Conservation (phyloP, 1,140 invertebrate genomes). For the Metaphire vulgaris region DNA sequence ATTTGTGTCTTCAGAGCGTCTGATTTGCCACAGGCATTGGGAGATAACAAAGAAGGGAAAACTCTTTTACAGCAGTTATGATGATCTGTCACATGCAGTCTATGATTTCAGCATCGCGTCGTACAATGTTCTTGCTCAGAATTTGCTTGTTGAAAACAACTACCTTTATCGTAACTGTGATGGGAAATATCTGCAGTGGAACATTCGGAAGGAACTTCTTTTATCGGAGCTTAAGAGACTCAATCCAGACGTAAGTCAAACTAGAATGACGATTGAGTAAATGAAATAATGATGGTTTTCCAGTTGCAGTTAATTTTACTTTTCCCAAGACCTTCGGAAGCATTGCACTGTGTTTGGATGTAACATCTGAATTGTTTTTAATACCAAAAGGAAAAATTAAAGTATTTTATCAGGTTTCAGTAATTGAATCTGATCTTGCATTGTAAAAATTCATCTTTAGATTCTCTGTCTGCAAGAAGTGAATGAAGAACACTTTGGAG, state of each 20-base stretch:
- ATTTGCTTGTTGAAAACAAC: slow-evolving; percentile 66
- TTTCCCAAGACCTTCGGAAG: too few relatives aligned
- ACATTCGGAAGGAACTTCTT: slow-evolving; percentile 61
- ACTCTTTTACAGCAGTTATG: not conserved
- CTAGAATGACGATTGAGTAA: too few relatives aligned
- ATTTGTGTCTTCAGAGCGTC: not conserved
- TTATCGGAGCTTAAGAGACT: slow-evolving; percentile 64
- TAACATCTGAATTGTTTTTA: too few relatives aligned
- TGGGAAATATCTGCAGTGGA: slow-evolving; percentile 62
- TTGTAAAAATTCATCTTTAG: too few relatives aligned
- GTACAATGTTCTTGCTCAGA: slow-evolving; percentile 83
- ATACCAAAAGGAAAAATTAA: too few relatives aligned
- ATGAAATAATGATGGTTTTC: too few relatives aligned
- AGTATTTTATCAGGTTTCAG: too few relatives aligned
- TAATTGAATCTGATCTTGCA: too few relatives aligned
- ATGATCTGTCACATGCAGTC: not conserved
- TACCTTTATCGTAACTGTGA: slow-evolving; percentile 66
- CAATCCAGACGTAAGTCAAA: slow-evolving; percentile 65
- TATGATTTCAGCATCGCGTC: slow-evolving; percentile 38
- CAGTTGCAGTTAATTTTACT: too few relatives aligned
- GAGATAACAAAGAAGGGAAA: not conserved
- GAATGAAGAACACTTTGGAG: slow-evolving; percentile 65
- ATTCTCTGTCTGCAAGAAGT: slow-evolving; percentile 81
- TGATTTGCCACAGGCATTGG: not conserved
- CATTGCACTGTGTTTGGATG: too few relatives aligned